Conservation (phyloP, 2,797 vertebrate genomes). For the Coccyzus lansbergi region DNA sequence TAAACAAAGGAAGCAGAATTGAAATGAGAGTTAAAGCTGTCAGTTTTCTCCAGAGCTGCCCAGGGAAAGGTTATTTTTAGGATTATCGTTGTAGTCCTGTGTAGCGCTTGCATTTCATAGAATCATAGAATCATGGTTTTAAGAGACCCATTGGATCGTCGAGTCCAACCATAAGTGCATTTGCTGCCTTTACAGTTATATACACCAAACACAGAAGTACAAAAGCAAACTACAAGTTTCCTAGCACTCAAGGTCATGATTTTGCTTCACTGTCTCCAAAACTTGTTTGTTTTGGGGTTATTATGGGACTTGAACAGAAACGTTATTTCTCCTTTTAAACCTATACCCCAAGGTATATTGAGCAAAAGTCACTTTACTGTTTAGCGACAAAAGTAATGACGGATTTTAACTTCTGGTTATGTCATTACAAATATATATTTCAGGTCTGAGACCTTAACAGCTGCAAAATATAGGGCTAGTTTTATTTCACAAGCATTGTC, state of each 20-base stretch:
- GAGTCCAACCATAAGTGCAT: no score
- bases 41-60: neutral
- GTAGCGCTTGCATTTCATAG: neutral
- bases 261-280: neutral
- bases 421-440: conserved; percentile 53
- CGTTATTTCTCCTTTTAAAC: neutral
- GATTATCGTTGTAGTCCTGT: neutral
- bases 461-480: conserved; percentile 59
- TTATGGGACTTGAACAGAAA: neutral
- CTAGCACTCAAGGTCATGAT: neutral
- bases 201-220: neutral
- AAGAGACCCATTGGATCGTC: no score
- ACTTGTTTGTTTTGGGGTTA: neutral
- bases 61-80: neutral
- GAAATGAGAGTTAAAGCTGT: neutral
- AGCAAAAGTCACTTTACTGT: neutral
- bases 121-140: no score
- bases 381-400: neutral
- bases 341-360: neutral
- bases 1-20: neutral
- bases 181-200: neutral
- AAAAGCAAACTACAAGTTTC: neutral
- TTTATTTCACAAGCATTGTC: conserved; percentile 64
- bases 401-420: conserved; percentile 36
- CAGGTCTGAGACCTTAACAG: conserved; percentile 32